Evolutionary conservation across 2,113 vertebrate genomes (phyloP).

Genomic region (Scomber japonicus): DNA sequence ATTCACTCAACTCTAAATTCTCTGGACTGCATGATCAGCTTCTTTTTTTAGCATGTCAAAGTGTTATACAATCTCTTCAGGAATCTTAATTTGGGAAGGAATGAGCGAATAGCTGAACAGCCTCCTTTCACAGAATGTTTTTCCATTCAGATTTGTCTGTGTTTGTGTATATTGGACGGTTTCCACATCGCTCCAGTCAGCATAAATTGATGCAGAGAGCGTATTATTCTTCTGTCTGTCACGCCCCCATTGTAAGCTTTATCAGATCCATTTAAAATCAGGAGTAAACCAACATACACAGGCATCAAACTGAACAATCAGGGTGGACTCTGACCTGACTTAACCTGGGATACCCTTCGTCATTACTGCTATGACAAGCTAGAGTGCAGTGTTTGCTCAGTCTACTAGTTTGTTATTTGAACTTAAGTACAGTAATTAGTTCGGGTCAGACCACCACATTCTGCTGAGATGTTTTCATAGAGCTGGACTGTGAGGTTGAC

Average conservation of each 20-base stretch:
- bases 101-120: neutral
- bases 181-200: neutral
- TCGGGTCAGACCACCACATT: neutral
- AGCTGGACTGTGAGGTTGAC: slow-evolving; percentile 10
- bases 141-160: slow-evolving; percentile 36
- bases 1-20: neutral
- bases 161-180: slow-evolving; percentile 39
- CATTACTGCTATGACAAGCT: neutral
- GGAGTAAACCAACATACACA: neutral
- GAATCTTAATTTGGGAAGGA: slow-evolving; percentile 23
- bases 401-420: slow-evolving; percentile 30
- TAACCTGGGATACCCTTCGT: neutral
- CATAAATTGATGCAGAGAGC: neutral
- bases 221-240: slow-evolving; percentile 11
- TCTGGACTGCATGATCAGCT: neutral
- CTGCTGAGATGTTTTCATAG: slow-evolving; percentile 26
- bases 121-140: neutral
- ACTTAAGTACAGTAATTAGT: slow-evolving; percentile 37
- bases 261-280: slow-evolving; percentile 10
- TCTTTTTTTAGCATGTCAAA: slow-evolving; percentile 1
- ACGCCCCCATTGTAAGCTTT: neutral
- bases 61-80: neutral
- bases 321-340: neutral
- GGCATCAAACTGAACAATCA: neutral
- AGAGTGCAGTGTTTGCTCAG: slow-evolving; percentile 14